These are phyloP conservation scores for Chrysochloris asiatica DNA, from an alignment of 2,113 vertebrate genomes.

Conservation along the genomic window DNA sequence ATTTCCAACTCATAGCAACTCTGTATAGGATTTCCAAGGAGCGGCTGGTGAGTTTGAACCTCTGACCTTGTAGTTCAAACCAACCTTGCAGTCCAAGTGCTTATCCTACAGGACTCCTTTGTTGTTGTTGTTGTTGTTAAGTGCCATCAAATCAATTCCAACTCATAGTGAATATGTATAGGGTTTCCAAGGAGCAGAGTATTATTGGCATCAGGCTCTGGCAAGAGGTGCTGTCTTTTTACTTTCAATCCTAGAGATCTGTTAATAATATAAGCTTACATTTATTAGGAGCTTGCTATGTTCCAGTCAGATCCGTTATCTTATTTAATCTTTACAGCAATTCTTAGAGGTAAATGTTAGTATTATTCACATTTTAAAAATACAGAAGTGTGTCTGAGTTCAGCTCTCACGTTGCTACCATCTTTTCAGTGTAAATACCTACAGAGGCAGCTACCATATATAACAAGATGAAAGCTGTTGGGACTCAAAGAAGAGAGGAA, in stretches of 20 bases:
- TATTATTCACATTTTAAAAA: not conserved
- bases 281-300: not conserved
- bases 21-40: too few species aligned
- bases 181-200: not conserved
- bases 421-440: not conserved
- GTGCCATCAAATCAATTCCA: too few species aligned
- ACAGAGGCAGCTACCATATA: not conserved
- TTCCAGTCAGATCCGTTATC: not conserved
- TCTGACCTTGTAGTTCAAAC: too few species aligned
- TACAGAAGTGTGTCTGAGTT: not conserved
- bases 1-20: too few species aligned
- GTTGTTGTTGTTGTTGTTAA: too few species aligned
- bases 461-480: not conserved
- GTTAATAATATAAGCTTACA: not conserved
- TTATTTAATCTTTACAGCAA: not conserved
- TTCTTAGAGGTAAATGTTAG: not conserved
- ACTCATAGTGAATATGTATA: too few species aligned
- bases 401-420: not conserved
- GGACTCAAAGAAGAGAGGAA: not conserved
- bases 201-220: too few species aligned
- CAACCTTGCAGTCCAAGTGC: too few species aligned
- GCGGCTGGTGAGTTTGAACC: too few species aligned
- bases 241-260: accelerated
- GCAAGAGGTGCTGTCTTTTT: not conserved
- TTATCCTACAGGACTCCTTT: too few species aligned